These are phyloP conservation scores for Pantherophis alleghaniensis DNA, from an alignment of 2,797 vertebrate genomes.

Conservation along the genomic window DNA sequence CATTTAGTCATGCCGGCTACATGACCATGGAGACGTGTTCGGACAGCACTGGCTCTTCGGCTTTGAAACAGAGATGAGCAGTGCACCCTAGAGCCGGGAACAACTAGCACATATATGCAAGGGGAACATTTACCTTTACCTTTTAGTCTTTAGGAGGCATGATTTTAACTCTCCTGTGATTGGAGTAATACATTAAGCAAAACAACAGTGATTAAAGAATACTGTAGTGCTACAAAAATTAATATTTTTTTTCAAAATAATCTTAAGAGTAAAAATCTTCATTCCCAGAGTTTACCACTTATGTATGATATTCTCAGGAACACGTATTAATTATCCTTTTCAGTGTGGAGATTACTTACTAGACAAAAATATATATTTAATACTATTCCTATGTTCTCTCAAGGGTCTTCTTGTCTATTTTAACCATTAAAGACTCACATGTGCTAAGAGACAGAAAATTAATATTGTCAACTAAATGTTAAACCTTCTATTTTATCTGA, in stretches of 20 bases:
- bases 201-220: not conserved
- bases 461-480: not conserved
- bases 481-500: slow-evolving; percentile 40
- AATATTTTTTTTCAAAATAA: not conserved
- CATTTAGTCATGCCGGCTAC: no score
- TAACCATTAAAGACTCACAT: no score
- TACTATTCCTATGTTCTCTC: no score
- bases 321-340: not conserved
- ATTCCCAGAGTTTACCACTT: not conserved
- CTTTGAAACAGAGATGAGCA: no score
- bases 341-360: not conserved
- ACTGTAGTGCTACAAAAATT: not conserved
- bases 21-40: no score
- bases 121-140: no score
- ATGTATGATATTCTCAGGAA: not conserved
- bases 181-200: not conserved
- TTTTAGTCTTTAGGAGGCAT: not conserved
- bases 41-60: no score
- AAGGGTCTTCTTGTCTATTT: no score
- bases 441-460: no score
- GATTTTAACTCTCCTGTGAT: not conserved
- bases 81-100: no score
- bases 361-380: not conserved
- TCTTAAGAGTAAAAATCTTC: not conserved
- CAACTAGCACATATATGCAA: no score